Conservation (phyloP, 2,888 invertebrate species). For the Altica lythri region DNA sequence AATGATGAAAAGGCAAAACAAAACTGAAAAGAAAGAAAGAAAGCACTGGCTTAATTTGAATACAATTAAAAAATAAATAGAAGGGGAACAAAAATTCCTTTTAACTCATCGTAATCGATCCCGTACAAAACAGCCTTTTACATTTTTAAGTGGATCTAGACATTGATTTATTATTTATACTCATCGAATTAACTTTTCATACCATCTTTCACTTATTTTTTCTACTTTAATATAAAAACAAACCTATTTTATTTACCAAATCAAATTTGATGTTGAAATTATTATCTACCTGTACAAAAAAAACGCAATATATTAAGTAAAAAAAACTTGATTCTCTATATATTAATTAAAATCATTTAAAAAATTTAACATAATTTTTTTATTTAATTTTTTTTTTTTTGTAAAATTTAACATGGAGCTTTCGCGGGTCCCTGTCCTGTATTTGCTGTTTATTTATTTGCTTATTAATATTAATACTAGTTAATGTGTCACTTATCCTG, state of each 20-base stretch:
- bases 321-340: too few species aligned
- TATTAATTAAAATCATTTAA: too few species aligned
- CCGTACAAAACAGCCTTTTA: slow-evolving; percentile 46
- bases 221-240: too few species aligned
- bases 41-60: slow-evolving; percentile 36
- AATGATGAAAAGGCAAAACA: slow-evolving; percentile 29
- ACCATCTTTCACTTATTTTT: too few species aligned
- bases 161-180: slow-evolving; percentile 52
- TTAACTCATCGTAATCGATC: slow-evolving; percentile 49
- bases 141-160: slow-evolving; percentile 52
- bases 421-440: slow-evolving; percentile 48
- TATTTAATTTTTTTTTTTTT: too few species aligned
- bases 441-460: slow-evolving; percentile 41
- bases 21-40: slow-evolving; percentile 35
- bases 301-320: too few species aligned
- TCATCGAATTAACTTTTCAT: slow-evolving; percentile 36
- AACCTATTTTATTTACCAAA: too few species aligned
- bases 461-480: slow-evolving; percentile 41
- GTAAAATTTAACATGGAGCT: slow-evolving; percentile 41
- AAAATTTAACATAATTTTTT: too few species aligned
- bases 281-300: too few species aligned
- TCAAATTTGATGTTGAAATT: too few species aligned
- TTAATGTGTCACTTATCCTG: too few species aligned
- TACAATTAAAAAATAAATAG: slow-evolving; percentile 50
- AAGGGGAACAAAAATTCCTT: slow-evolving; percentile 49